Evolutionary conservation across 2,113 vertebrate species (phyloP).

Genomic region (Ctenomys sociabilis): DNA sequence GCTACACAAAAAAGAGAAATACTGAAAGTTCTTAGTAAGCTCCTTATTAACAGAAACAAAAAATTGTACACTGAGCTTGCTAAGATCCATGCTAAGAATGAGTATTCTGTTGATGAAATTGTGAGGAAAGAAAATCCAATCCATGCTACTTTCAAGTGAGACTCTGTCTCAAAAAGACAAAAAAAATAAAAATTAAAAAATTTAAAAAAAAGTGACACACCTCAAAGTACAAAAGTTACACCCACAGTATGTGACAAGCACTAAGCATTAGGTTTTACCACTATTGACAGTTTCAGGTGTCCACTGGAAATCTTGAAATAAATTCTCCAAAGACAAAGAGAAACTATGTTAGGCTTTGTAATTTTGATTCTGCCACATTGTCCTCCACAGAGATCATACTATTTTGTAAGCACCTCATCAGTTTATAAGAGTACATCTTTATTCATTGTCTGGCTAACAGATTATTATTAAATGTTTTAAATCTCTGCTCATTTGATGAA

Average conservation of each 20-base stretch:
- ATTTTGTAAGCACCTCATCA: not conserved
- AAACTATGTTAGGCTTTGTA: not conserved
- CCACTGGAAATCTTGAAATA: too few species aligned
- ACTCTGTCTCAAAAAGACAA: too few species aligned
- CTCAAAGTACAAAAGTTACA: not conserved
- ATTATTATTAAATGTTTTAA: not conserved
- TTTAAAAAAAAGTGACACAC: too few species aligned
- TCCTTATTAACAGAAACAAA: not conserved
- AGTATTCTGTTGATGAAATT: not conserved
- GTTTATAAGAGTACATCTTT: not conserved
- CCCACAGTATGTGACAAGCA: not conserved
- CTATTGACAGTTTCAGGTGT: not conserved
- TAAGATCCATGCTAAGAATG: not conserved
- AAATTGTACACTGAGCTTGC: not conserved
- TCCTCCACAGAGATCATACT: not conserved
- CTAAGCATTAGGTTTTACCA: not conserved
- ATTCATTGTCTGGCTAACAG: slow-evolving; percentile 9
- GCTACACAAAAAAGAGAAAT: not conserved
- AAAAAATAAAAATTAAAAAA: too few species aligned
- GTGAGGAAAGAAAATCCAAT: not conserved
- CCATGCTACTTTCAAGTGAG: not conserved
- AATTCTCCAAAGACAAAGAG: not conserved
- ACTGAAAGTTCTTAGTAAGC: not conserved
- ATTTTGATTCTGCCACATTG: slow-evolving; percentile 20
- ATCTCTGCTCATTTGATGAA: slow-evolving; percentile 10